These are phyloP conservation scores for Acanthiza pusilla DNA, from an alignment of 2,797 vertebrate species.

Conservation along the genomic window DNA sequence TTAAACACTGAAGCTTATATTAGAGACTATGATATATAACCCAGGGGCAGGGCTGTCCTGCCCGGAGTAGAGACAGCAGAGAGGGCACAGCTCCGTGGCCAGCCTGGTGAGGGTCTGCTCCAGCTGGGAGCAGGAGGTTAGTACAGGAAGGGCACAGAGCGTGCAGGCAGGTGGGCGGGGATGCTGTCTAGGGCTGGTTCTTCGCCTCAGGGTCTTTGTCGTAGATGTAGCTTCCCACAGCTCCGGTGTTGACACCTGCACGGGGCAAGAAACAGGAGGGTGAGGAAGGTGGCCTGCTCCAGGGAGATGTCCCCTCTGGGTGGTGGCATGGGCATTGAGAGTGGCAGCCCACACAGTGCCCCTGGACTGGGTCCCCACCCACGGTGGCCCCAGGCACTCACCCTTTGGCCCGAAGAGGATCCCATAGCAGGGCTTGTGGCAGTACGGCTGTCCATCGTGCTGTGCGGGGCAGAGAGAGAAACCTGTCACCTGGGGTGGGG, in stretches of 20 bases:
- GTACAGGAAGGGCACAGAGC: slow-evolving; percentile 21
- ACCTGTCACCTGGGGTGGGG: not conserved
- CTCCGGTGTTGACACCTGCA: slow-evolving; percentile 95
- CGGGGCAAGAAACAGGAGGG: not conserved
- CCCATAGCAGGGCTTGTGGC: slow-evolving; percentile 82
- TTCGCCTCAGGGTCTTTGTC: slow-evolving; percentile 89
- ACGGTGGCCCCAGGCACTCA: not conserved
- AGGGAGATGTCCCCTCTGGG: not conserved
- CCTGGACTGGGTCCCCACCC: not conserved
- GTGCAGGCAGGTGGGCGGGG: not conserved
- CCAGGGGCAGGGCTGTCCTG: not conserved
- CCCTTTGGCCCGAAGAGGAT: slow-evolving; percentile 83
- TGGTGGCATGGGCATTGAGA: rapidly evolving
- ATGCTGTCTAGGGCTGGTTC: slow-evolving; percentile 77
- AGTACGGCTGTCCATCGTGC: slow-evolving; percentile 92
- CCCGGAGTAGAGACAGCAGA: not conserved
- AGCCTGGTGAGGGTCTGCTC: slow-evolving; percentile 5
- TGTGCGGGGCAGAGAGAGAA: not conserved
- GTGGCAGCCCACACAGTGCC: not conserved
- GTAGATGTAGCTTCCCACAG: slow-evolving; percentile 97
- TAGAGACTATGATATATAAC: slow-evolving; percentile 37
- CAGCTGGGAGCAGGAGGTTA: not conserved
- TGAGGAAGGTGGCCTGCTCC: not conserved
- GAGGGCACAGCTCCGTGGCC: slow-evolving; percentile 18
- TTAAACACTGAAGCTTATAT: slow-evolving; percentile 56